These are phyloP conservation scores for Chrysolina oricalcia DNA, from an alignment of 2,888 invertebrate genomes.

Conservation along the genomic window DNA sequence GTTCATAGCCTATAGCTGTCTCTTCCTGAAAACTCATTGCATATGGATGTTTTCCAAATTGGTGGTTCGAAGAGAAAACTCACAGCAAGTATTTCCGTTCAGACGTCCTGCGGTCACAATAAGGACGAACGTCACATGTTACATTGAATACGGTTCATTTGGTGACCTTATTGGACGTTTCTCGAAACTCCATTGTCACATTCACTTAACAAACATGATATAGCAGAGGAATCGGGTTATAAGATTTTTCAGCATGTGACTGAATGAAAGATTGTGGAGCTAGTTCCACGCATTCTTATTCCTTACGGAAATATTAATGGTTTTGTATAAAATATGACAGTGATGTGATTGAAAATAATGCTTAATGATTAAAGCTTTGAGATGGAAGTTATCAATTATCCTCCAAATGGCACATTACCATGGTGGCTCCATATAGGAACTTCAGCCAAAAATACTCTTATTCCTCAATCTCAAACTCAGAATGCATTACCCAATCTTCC, in stretches of 20 bases:
- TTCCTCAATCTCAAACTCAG: too few relatives aligned
- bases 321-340: neutral
- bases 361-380: too few relatives aligned
- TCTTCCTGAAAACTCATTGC: slow-evolving; percentile 10
- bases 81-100: slow-evolving; percentile 9
- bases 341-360: too few relatives aligned
- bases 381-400: too few relatives aligned
- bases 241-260: neutral
- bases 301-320: neutral
- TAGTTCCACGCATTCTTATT: neutral
- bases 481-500: too few relatives aligned
- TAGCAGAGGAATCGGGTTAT: slow-evolving; percentile 20
- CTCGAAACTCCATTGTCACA: slow-evolving; percentile 53
- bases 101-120: slow-evolving; percentile 36
- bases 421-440: too few relatives aligned
- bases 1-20: neutral
- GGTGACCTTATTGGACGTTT: slow-evolving; percentile 52
- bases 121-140: slow-evolving; percentile 39
- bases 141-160: slow-evolving; percentile 52
- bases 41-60: slow-evolving; percentile 20
- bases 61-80: slow-evolving; percentile 21
- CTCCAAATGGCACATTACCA: too few relatives aligned
- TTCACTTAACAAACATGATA: slow-evolving; percentile 37
- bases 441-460: too few relatives aligned
- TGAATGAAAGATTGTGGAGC: neutral